These are phyloP conservation scores for Lepidurus apus DNA, from an alignment of 1,140 invertebrate genomes.

Conservation along the genomic window DNA sequence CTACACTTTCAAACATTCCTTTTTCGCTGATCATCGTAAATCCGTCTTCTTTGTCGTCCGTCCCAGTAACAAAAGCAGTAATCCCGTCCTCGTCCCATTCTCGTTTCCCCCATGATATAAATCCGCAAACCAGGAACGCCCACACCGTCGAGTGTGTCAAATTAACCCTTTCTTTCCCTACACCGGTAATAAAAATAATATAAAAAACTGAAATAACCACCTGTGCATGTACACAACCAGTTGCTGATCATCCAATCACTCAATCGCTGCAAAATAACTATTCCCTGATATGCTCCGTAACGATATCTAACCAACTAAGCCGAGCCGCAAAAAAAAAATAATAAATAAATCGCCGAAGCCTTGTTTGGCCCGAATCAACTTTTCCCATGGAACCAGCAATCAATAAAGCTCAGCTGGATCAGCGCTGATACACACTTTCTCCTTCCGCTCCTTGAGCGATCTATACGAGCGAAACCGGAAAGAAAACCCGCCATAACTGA, in stretches of 20 bases:
- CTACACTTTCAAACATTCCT: too few species aligned
- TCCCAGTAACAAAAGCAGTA: not conserved
- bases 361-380: not conserved
- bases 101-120: not conserved
- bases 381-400: conserved; percentile 5
- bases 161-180: not conserved
- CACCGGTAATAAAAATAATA: not conserved
- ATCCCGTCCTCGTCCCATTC: not conserved
- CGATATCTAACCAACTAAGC: not conserved
- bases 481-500: not conserved
- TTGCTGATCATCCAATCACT: not conserved
- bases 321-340: not conserved
- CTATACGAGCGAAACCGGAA: not conserved
- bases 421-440: conserved; percentile 4
- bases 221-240: not conserved
- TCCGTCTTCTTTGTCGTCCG: too few species aligned
- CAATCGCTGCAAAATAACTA: not conserved
- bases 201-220: not conserved
- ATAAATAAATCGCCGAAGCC: not conserved
- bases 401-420: conserved; percentile 9
- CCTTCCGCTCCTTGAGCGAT: conserved; percentile 2
- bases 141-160: not conserved
- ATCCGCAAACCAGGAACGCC: not conserved
- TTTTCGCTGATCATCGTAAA: too few species aligned
- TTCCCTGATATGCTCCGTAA: not conserved